Evolutionary conservation across 1,140 invertebrate genomes (phyloP).

Genomic region (Scaptomyza graminum): DNA sequence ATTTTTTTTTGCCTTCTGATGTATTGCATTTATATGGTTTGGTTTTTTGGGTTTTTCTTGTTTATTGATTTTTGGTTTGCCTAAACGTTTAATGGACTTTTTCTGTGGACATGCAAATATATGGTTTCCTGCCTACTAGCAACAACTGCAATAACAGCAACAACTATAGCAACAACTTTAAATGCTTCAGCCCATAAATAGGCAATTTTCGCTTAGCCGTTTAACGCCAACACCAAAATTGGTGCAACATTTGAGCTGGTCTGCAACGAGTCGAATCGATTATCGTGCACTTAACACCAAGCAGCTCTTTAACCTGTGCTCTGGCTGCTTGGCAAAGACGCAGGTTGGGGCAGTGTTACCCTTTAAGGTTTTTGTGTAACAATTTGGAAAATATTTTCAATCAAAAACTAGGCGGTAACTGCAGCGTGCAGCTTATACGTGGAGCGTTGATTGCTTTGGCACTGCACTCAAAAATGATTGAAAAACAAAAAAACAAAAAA

Average conservation of each 20-base stretch:
- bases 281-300: constrained; percentile 80
- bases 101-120: constrained; percentile 70
- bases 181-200: constrained; percentile 65
- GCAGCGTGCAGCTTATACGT: constrained; percentile 35
- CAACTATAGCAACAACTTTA: constrained; percentile 15
- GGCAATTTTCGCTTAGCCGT: constrained; percentile 71
- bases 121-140: constrained; percentile 63
- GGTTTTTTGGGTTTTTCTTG: constrained; percentile 19
- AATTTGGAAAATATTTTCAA: constrained; percentile 75
- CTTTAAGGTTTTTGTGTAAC: constrained; percentile 70
- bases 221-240: constrained; percentile 73
- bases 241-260: constrained; percentile 24
- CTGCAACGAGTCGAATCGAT: constrained; percentile 73
- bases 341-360: constrained; percentile 52
- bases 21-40: constrained; percentile 56
- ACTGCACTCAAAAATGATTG: constrained; percentile 49
- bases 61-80: constrained; percentile 11
- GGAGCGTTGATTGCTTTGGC: constrained; percentile 44
- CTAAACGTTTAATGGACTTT: constrained; percentile 50
- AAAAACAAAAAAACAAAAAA: constrained; percentile 21
- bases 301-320: constrained; percentile 71
- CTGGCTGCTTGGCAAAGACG: constrained; percentile 1
- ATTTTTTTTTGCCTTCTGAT: constrained; percentile 38
- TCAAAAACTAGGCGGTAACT: constrained; percentile 65
- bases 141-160: constrained; percentile 17